phyloP scores from a whole-genome alignment of 1,140 invertebrate species.

The Hirudo medicinalis region DNA sequence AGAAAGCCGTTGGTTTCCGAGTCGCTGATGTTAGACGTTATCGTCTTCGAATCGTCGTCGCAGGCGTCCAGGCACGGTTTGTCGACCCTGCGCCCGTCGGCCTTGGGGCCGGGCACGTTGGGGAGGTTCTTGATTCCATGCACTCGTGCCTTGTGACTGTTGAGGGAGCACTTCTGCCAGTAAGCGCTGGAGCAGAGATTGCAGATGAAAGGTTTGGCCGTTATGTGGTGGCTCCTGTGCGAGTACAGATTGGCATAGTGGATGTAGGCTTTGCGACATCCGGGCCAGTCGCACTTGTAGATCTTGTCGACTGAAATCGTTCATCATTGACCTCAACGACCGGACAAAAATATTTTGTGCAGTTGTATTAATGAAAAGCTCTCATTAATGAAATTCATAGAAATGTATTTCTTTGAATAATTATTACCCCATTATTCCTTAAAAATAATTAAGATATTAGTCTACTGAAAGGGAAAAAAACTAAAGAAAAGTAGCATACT shows the following conservation, averaged over 20 bases:
- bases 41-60: too few relatives aligned
- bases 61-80: too few relatives aligned
- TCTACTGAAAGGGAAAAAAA: not conserved
- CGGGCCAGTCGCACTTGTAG: constrained; percentile 32
- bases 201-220: constrained; percentile 67
- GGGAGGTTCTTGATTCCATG: constrained; percentile 8
- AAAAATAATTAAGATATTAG: too few relatives aligned
- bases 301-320: constrained; percentile 30
- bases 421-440: too few relatives aligned
- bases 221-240: constrained; percentile 64
- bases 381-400: not conserved
- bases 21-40: too few relatives aligned
- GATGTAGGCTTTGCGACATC: constrained; percentile 34
- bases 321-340: too few relatives aligned
- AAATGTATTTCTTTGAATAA: not conserved
- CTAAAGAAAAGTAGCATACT: constrained; percentile 24
- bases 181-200: constrained; percentile 43
- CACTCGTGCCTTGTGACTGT: constrained; percentile 27
- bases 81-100: not conserved
- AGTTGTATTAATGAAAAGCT: not conserved
- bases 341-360: not conserved
- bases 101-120: not conserved
- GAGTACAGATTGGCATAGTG: constrained; percentile 51
- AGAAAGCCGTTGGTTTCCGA: too few relatives aligned
- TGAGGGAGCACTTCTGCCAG: constrained; percentile 33